These are phyloP conservation scores for Cnemophilus loriae DNA, from an alignment of 2,113 vertebrate species.

Conservation along the genomic window DNA sequence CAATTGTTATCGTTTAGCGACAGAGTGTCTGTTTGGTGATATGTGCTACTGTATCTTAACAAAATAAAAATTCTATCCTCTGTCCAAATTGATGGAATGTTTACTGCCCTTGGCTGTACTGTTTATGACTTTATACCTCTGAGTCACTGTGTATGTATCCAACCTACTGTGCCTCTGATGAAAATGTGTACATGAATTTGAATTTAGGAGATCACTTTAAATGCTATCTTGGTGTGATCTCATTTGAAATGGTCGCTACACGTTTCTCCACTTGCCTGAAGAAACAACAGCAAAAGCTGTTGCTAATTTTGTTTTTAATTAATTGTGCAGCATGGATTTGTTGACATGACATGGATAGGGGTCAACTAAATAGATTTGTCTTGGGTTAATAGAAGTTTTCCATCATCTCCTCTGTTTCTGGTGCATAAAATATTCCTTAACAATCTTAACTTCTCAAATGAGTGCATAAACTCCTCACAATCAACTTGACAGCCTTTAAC, in stretches of 20 bases:
- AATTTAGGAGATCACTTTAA: not conserved
- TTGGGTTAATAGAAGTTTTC: constrained; percentile 50
- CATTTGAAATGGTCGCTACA: not conserved
- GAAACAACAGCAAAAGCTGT: constrained; percentile 32
- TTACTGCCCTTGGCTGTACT: not conserved
- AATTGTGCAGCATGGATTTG: not conserved
- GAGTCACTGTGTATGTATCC: not conserved
- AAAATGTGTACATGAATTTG: not conserved
- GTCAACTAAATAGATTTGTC: constrained; percentile 23
- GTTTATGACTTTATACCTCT: not conserved
- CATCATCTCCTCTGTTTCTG: not conserved
- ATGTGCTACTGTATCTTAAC: not conserved
- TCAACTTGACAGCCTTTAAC: constrained; percentile 44
- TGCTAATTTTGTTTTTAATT: constrained; percentile 45
- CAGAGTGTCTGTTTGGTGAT: not conserved
- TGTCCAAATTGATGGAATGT: not conserved
- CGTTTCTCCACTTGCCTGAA: not conserved
- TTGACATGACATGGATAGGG: not conserved
- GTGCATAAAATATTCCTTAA: constrained; percentile 52
- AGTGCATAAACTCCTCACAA: constrained; percentile 24
- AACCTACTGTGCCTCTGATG: not conserved
- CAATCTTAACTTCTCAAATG: constrained; percentile 17
- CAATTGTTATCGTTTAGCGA: not conserved
- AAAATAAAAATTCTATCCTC: not conserved
- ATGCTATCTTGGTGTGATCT: not conserved